Base-by-base conservation (phyloP, 2,113 vertebrate genomes). In the Choloepus hoffmanni region DNA sequence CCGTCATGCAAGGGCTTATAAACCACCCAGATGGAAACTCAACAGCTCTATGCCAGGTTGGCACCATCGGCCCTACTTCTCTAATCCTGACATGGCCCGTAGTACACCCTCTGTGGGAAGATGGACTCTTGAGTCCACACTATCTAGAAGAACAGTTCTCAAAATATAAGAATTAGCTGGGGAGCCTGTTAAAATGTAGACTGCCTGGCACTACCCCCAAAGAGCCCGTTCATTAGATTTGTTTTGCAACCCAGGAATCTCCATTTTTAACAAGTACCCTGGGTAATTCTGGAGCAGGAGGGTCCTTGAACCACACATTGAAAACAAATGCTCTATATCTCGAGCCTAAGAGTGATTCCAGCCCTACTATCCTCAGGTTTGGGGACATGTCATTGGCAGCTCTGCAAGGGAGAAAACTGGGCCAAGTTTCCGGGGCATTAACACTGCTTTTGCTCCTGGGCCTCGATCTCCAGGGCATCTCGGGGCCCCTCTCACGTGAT, bases 21-120 rank as follows among this genome's bases (percentile, higher is more conserved):
- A 36, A 14, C 45, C 50, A 15, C 48, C 28, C 43, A 63, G 79
- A n/a, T 14, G 18, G 53, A 67, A 33, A 18, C 45, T 30, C 24
- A 81, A n/a, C 4, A 24, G 87, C 88, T 68, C 8, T 1, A 58
- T n/a, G 53, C 30, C 74, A 65, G 60, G 62, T 1, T 60, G 85
- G 60, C 50, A n/a, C 11, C 1, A 0, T 50, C 0, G 0, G 33
- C 7, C 28, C 11, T 10, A 12, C 24, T 19, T 30, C 68, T 48
- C 48, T 83, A 70, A 36, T 43, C 77, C 30, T 8, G 23, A 81
- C 2, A 5, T 10, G 77, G 77, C 16, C 4, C 2, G 9, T 13
- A 33, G 28, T 28, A n/a, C 3, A 19, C 6, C 23, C 43, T 2
- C 12, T 1, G 15, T 30, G 15, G 76, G 40, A 19, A 11, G 26